Base-by-base conservation (phyloP, 1,140 invertebrate species). In the Homalodisca vitripennis region DNA sequence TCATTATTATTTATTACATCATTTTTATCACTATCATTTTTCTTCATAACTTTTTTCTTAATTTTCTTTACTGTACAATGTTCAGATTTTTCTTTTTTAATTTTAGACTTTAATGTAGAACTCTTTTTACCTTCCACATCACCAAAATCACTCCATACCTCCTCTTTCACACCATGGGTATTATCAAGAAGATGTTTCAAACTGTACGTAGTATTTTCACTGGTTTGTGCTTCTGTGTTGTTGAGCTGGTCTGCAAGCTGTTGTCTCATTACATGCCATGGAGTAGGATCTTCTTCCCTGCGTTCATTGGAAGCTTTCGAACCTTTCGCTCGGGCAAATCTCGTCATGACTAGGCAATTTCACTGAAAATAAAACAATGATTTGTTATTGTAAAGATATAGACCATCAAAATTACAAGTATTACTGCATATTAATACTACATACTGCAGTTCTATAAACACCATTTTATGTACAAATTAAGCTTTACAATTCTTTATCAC, bases 261-360 rank as follows among this genome's bases (percentile, higher is more conserved):
- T 13, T 87, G 81, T 76, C 88, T 87, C 86, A 92, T 87, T 68
- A 87, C 79, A 53, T 83, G 80, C 90, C 90, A 92, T 76, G 89
- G 85, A 34, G 89, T 91, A 53, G 87, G 80, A 68, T 88, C 84
- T 79, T 89, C 85, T 1, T 87, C 86, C 26, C 85, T 70, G 73
- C 83, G 84, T 76, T 88, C 84, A 75, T 91, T 91, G 12, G 88
- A 90, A 0, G 88, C 80, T 79, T 91, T 91, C 0, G 89, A 89
- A 24, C 89, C 89, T 76, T 85, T 87, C 0, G 88, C 85, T 79
- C 90, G 80, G 62, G 89, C 87, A 82, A 87, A 91, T 72, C 89
- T 81, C 22, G 89, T 90, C 90, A 92, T 92, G 6, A n/a, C n/a
- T n/a, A n/a, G n/a, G n/a, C n/a, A n/a, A n/a, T n/a, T n/a, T n/a